Base-by-base conservation (phyloP, 2,888 invertebrate species). In the Clusia tigrina region DNA sequence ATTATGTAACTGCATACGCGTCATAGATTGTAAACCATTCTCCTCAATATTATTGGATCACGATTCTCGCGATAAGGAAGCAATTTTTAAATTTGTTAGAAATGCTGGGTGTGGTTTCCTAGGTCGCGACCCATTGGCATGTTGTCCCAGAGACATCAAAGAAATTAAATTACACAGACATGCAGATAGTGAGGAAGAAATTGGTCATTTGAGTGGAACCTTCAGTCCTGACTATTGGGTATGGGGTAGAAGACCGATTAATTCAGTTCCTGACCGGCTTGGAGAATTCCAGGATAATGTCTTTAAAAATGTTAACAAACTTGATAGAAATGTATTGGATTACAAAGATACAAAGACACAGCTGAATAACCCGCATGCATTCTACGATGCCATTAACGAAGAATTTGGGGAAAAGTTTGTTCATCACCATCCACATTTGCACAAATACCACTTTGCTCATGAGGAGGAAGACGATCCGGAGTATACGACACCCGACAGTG, bases 1-100 rank as follows among this genome's bases (percentile, higher is more conserved):
- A 56, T n/a, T n/a, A n/a, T 83, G 83, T 58, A 73, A 78, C 48
- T 83, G 83, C 58, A 69, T 81, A 5, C 75, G 74, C 23, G 61
- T 82, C 2, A 74, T 72, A 67, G 74, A 80, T 55, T 83, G 83
- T 58, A 63, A 66, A 17, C 60, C 68, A 22, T 75, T 81, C 48
- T 71, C 70, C 1, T 70, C 58, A 2, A 66, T 76, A 1, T 68
- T 78, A 64, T 67, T 72, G 9, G 70, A 72, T 60, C 77, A 73
- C 10, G 61, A 61, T 17, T 60, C 62, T 1, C 69, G 75, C 12
- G 67, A 78, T 26, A 70, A 73, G 26, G 65, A 63, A 5, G 71
- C 65, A 6, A 62, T 81, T 1, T 73, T 72, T 26, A 60, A 71
- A 22, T 69, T 64, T 58, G 71, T 81, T 1, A 75, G 75, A 12